These are phyloP conservation scores for Mamestra brassicae DNA, from an alignment of 2,888 invertebrate species.

Conservation along the genomic window DNA sequence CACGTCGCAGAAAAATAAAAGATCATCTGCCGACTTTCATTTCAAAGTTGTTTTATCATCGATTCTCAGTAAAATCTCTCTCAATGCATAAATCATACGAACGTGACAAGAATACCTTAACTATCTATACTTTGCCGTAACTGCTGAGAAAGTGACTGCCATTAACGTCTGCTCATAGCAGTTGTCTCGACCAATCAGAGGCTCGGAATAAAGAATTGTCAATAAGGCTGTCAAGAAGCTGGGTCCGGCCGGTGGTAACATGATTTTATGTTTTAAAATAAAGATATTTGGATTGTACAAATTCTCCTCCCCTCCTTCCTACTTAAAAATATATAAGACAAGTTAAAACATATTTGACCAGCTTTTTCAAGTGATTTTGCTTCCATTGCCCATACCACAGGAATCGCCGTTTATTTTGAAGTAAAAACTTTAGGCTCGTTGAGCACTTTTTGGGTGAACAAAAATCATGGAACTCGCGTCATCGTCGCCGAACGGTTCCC, in stretches of 20 bases:
- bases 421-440: no score
- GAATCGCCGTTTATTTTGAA: no score
- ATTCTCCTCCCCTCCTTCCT: no score
- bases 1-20: conserved; percentile 29
- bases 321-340: no score
- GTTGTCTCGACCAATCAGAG: conserved; percentile 16
- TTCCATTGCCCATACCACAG: no score
- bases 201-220: conserved; percentile 13
- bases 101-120: conserved; percentile 42
- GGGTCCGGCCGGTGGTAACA: not conserved
- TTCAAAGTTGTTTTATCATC: conserved; percentile 47
- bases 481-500: no score
- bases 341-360: no score
- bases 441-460: no score
- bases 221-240: not conserved
- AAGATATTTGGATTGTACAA: not conserved
- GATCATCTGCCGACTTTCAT: conserved; percentile 35
- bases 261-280: not conserved
- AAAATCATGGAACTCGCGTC: no score
- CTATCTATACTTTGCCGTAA: no score
- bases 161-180: conserved; percentile 43
- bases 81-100: conserved; percentile 47
- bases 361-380: no score
- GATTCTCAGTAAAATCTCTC: conserved; percentile 52
- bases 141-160: conserved; percentile 34